Percentiles rank a stretch among this genome's conserved stretches.
Evolutionary conservation across 2,113 vertebrate genomes (phyloP).

Genomic region (Salvelinus namaycush): DNA sequence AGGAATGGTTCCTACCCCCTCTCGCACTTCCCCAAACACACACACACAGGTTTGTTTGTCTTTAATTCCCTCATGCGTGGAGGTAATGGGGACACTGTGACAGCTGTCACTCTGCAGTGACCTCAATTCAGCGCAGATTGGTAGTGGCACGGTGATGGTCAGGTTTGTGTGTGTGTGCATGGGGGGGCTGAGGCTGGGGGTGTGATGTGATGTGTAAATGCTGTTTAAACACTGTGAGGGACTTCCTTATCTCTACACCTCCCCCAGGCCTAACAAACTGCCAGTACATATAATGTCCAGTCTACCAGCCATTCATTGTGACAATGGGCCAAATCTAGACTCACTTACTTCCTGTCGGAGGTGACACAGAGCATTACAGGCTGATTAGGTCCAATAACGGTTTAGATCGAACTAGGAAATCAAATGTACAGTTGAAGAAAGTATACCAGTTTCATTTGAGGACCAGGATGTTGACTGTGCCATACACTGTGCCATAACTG

Average conservation of each 20-base stretch:
- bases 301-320: constrained; percentile 62
- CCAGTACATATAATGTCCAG: constrained; percentile 66
- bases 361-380: constrained; percentile 63
- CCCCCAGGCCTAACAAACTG: constrained; percentile 64
- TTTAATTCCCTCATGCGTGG: constrained; percentile 73
- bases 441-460: no score
- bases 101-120: constrained; percentile 77
- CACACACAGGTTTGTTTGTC: constrained; percentile 71
- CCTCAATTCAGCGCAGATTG: constrained; percentile 68
- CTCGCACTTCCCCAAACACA: constrained; percentile 23
- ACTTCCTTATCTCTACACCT: constrained; percentile 59
- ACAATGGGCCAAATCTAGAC: constrained; percentile 72
- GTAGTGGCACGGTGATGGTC: constrained; percentile 73
- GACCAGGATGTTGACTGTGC: no score
- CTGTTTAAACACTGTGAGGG: constrained; percentile 66
- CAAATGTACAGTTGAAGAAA: no score
- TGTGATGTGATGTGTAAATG: constrained; percentile 56
- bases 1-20: constrained; percentile 43
- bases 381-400: constrained; percentile 44
- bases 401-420: constrained; percentile 1
- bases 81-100: constrained; percentile 72
- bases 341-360: constrained; percentile 56
- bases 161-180: constrained; percentile 58
- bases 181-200: neutral
- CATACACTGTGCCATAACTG: no score